Evolutionary conservation across 35 echinoderm and acorn worm genomes (phyloP).

Genomic region (Ophioderma brevispina): DNA sequence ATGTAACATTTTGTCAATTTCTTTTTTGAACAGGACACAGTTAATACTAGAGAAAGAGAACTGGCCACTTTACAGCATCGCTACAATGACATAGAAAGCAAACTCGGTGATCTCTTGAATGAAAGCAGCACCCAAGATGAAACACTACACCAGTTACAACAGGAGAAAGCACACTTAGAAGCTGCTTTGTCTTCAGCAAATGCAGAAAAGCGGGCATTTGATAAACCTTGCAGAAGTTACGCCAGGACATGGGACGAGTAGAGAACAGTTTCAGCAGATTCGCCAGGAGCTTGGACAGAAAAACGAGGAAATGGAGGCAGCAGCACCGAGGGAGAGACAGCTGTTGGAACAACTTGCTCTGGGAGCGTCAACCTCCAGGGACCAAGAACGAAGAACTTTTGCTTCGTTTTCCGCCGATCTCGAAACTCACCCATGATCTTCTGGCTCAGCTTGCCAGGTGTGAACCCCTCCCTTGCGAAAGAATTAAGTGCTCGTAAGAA

Average conservation of each 20-base stretch:
- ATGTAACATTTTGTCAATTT: too few relatives aligned
- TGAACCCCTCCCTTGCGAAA: slow-evolving; percentile 33
- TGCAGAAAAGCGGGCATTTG: slow-evolving; percentile 82
- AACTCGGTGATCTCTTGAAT: slow-evolving; percentile 56
- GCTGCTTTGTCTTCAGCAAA: slow-evolving; percentile 79
- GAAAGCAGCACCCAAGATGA: slow-evolving; percentile 68
- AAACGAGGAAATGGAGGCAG: slow-evolving; percentile 46
- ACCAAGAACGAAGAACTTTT: too few relatives aligned
- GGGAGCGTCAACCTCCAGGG: slow-evolving; percentile 61
- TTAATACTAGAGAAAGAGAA: slow-evolving; percentile 76
- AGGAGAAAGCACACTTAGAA: slow-evolving; percentile 84
- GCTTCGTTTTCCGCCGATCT: slow-evolving; percentile 51
- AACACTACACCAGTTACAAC: slow-evolving; percentile 51
- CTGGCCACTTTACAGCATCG: slow-evolving; percentile 73
- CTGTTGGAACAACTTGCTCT: slow-evolving; percentile 50
- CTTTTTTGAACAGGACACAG: slow-evolving; percentile 58
- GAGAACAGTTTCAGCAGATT: slow-evolving; percentile 92
- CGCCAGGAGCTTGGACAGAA: slow-evolving; percentile 75
- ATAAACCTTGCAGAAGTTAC: slow-evolving; percentile 78
- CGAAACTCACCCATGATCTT: slow-evolving; percentile 38
- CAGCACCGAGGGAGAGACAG: slow-evolving; percentile 41
- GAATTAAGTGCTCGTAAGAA: slow-evolving; percentile 31
- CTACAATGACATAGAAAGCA: slow-evolving; percentile 77
- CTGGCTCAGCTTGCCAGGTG: slow-evolving; percentile 55
- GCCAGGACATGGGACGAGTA: slow-evolving; percentile 78